Conservation (phyloP, 2,888 invertebrate species). For the Thumatha senex region DNA sequence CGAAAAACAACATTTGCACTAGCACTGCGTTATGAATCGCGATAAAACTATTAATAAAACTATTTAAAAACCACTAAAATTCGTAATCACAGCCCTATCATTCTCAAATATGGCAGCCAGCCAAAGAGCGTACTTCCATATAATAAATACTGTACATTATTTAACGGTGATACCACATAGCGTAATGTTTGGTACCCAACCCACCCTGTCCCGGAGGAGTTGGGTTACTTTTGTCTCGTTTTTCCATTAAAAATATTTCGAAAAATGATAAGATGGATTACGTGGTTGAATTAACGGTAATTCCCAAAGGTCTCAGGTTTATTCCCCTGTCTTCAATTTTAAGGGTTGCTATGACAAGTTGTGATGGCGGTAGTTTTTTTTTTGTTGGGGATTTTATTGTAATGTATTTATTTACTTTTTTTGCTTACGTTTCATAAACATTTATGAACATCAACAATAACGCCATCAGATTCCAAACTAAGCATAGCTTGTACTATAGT, state of each 20-base stretch:
- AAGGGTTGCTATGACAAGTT: conserved; percentile 19
- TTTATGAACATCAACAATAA: too few species aligned
- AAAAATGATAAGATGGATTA: conserved; percentile 80
- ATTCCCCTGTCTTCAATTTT: conserved; percentile 54
- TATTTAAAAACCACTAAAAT: conserved; percentile 26
- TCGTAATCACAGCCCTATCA: conserved; percentile 18
- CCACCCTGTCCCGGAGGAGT: conserved; percentile 51
- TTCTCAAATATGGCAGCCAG: conserved; percentile 20
- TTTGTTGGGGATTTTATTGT: conserved; percentile 9
- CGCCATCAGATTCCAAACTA: too few species aligned
- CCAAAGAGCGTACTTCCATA: conserved; percentile 18
- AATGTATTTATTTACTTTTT: too few species aligned
- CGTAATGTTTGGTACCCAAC: conserved; percentile 21
- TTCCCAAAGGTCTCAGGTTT: conserved; percentile 62
- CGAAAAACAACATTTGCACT: too few species aligned
- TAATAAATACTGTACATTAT: conserved; percentile 26
- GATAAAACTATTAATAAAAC: background rate
- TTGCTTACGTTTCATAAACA: too few species aligned
- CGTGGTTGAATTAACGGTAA: conserved; percentile 64
- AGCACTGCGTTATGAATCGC: too few species aligned
- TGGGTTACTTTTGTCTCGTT: conserved; percentile 64
- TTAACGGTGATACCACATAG: conserved; percentile 21
- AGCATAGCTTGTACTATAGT: too few species aligned
- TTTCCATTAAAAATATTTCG: conserved; percentile 72
- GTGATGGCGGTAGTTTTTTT: conserved; percentile 4